Base-by-base conservation (phyloP, 2,888 invertebrate genomes). In the Chalcosyrphus nemorum region DNA sequence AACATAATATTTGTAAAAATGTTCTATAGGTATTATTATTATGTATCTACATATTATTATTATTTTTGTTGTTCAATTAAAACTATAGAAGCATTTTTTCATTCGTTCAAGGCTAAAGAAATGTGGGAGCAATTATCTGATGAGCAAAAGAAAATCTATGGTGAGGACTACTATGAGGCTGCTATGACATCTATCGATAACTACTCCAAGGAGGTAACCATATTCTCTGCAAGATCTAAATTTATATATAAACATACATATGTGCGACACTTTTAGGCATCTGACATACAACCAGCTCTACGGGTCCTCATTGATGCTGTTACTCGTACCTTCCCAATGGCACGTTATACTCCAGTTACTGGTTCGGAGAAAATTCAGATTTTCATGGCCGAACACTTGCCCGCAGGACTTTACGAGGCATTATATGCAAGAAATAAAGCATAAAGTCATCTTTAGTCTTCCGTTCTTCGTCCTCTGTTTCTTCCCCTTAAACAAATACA, bases 261-360 rank as follows among this genome's bases (percentile, higher is more conserved):
- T n/a, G n/a, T n/a, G n/a, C n/a, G n/a, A n/a, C 86, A 76, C 87
- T 89, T 88, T 27, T 91, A 95, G 95, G 95, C 95, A 87, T 94
- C 95, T 24, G 96, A 97, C 90, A 92, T 96, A 89, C 94, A 95
- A 77, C 95, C 95, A 41, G 95, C 96, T 86, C 93, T 96, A 61
- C 94, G 95, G 82, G 94, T 96, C 27, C 92, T 96, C 86, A 94
- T 94, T 81, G 96, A 97, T 90, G 94, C 96, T 70, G 94, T 96
- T 54, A 94, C 94, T 57, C 94, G 96, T 88, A 96, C 96, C 70
- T 97, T 96, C 92, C 97, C 97, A 17, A 93, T 97, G 92, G 93
- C 94, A 19, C 95, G 96, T 91, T 97, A 97, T 92, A 96, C 96
- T 2, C 96, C 97, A 1, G 95, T 97, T 47, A 95, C 95, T 0